Evolutionary conservation across 2,113 vertebrate species (phyloP).

Genomic region (Chamaea fasciata): DNA sequence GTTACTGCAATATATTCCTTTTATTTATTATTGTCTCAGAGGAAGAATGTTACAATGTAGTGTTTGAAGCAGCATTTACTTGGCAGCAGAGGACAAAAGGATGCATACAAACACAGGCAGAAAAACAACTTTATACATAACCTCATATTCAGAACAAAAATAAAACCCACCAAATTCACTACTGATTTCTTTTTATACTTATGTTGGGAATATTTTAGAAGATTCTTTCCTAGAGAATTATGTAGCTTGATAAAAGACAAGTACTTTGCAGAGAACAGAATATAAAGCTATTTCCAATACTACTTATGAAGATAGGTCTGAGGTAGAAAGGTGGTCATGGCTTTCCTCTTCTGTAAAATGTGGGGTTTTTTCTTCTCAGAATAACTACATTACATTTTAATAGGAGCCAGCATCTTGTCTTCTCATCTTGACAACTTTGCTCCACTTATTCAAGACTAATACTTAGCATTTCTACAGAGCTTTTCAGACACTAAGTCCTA

Average conservation of each 20-base stretch:
- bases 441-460: slow-evolving; percentile 45
- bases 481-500: slow-evolving; percentile 4
- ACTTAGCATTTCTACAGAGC: slow-evolving; percentile 5
- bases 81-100: slow-evolving; percentile 72
- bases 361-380: slow-evolving; percentile 62
- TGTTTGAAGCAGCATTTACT: slow-evolving; percentile 75
- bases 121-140: slow-evolving; percentile 73
- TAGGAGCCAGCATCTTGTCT: neutral
- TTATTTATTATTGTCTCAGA: slow-evolving; percentile 76
- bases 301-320: slow-evolving; percentile 84
- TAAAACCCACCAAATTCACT: slow-evolving; percentile 76
- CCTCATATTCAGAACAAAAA: slow-evolving; percentile 67
- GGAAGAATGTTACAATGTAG: slow-evolving; percentile 76
- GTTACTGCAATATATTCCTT: slow-evolving; percentile 74
- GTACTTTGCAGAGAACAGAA: slow-evolving; percentile 58
- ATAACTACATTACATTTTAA: slow-evolving; percentile 73
- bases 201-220: slow-evolving; percentile 55
- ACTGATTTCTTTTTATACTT: slow-evolving; percentile 65
- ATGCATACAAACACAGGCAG: slow-evolving; percentile 75
- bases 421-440: slow-evolving; percentile 32
- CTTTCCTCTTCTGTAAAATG: slow-evolving; percentile 92
- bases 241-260: slow-evolving; percentile 70
- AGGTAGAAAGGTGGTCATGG: slow-evolving; percentile 99
- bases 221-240: slow-evolving; percentile 62
- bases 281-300: slow-evolving; percentile 77